These are phyloP conservation scores for Hucho hucho DNA, from an alignment of 2,113 vertebrate species.

Conservation along the genomic window DNA sequence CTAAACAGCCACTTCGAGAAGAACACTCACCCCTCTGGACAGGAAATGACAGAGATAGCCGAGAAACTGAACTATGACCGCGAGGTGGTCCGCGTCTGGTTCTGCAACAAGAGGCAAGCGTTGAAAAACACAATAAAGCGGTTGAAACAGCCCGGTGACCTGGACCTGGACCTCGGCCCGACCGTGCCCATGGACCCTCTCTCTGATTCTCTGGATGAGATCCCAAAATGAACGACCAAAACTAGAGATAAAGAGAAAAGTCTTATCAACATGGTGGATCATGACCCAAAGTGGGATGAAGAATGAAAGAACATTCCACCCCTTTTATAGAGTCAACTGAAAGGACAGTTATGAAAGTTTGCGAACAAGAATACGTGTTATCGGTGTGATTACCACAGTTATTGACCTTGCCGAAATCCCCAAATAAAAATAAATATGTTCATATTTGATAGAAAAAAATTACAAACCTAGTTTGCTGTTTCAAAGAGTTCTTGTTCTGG, in stretches of 20 bases:
- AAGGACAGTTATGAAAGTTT: conserved; percentile 64
- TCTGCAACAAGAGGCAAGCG: conserved; percentile 99
- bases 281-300: conserved; percentile 64
- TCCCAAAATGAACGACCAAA: conserved; percentile 74
- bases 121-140: conserved; percentile 99
- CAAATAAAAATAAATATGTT: conserved; percentile 62
- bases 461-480: conserved; percentile 72
- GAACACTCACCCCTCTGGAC: conserved; percentile 98
- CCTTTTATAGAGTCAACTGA: conserved; percentile 62
- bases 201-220: conserved; percentile 91
- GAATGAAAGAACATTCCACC: conserved; percentile 72
- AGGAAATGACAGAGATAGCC: conserved; percentile 99
- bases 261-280: conserved; percentile 37
- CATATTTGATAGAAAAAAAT: conserved; percentile 59
- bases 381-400: conserved; percentile 81
- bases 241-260: conserved; percentile 30
- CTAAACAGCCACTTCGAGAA: conserved; percentile 99
- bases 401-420: conserved; percentile 82
- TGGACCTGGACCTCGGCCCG: conserved; percentile 72
- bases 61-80: conserved; percentile 99
- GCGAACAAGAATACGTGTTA: conserved; percentile 73
- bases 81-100: conserved; percentile 99
- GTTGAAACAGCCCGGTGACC: conserved; percentile 84
- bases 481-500: conserved; percentile 77
- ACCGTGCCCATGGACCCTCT: conserved; percentile 86